Conservation (phyloP, 2,888 invertebrate genomes). For the Rhingia campestris region DNA sequence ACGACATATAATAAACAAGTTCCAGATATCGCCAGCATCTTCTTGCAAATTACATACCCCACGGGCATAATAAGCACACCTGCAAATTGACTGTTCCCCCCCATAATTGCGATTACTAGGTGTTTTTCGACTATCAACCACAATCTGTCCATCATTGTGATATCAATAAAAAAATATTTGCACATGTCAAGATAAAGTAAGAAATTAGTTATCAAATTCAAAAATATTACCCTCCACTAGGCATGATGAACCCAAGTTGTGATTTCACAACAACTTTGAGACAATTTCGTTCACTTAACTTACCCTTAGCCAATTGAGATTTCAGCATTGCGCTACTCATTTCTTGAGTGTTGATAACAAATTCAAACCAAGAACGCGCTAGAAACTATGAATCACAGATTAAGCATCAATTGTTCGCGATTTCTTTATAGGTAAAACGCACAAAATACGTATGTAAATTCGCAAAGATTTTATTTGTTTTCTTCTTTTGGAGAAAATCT, state of each 20-base stretch:
- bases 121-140: not conserved
- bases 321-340: constrained; percentile 73
- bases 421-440: constrained; percentile 13
- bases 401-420: constrained; percentile 23
- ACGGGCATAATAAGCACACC: not conserved
- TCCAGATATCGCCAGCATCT: too few species aligned
- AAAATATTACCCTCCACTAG: not conserved
- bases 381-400: constrained; percentile 30
- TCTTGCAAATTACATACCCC: too few species aligned
- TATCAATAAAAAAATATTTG: not conserved
- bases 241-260: not conserved
- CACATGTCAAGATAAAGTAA: constrained; percentile 4
- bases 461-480: constrained; percentile 7
- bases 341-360: constrained; percentile 19
- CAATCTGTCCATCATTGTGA: not conserved
- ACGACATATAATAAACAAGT: too few species aligned
- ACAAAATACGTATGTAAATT: constrained; percentile 9
- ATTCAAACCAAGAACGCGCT: constrained; percentile 5
- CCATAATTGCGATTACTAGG: not conserved
- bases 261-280: not conserved
- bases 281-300: constrained; percentile 45
- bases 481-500: constrained; percentile 30
- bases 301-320: constrained; percentile 80
- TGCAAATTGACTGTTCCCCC: not conserved
- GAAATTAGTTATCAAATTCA: constrained; percentile 4